phyloP scores from a whole-genome alignment of 2,797 vertebrate genomes.

The Catamblyrhynchus diadema region DNA sequence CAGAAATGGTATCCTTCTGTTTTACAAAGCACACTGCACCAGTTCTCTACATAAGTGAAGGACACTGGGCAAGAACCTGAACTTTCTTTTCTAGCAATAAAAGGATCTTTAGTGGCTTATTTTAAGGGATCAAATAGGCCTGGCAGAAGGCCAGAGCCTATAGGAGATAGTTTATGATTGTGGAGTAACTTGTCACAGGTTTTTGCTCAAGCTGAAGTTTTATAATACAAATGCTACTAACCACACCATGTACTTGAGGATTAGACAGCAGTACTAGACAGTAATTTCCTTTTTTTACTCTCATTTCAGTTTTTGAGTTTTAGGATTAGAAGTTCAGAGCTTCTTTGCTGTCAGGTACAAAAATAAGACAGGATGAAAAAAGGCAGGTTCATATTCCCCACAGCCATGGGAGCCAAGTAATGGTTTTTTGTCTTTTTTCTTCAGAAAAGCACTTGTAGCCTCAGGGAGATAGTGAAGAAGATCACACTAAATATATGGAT shows the following conservation, averaged over 20 bases:
- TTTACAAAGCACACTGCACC: neutral
- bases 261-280: neutral
- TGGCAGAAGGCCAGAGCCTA: neutral
- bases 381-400: neutral
- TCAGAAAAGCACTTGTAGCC: neutral
- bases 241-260: rapidly evolving
- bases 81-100: neutral
- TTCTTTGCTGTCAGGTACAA: neutral
- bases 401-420: neutral
- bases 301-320: neutral
- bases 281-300: neutral
- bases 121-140: neutral
- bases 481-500: neutral
- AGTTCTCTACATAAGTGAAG: neutral
- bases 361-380: neutral
- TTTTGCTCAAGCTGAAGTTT: neutral
- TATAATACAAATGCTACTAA: neutral
- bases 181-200: neutral
- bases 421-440: neutral
- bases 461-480: neutral
- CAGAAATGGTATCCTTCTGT: neutral
- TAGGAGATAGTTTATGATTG: rapidly evolving
- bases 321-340: neutral
- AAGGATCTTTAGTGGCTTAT: neutral
- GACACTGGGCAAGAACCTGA: rapidly evolving